These are phyloP conservation scores for Balanococcus diminutus DNA, from an alignment of 2,888 invertebrate species.

Conservation along the genomic window DNA sequence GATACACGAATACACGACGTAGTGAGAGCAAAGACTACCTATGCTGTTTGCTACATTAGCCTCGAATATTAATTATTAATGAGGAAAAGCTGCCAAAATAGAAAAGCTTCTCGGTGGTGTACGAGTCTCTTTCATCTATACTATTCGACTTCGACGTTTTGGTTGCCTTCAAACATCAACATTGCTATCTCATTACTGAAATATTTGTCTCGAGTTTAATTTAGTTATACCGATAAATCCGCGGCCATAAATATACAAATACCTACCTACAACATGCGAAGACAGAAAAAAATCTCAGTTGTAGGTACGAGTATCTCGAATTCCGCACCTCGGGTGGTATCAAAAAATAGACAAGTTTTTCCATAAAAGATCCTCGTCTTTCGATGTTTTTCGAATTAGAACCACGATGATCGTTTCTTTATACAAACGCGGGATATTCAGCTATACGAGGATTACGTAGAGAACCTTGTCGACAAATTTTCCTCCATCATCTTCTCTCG, in stretches of 20 bases:
- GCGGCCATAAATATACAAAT: too few species aligned
- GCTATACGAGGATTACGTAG: constrained; percentile 1
- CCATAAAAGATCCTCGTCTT: background rate
- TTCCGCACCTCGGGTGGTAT: background rate
- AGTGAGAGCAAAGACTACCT: background rate
- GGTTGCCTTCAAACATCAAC: background rate
- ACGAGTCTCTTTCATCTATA: background rate
- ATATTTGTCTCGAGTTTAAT: constrained; percentile 40
- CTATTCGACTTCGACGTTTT: background rate
- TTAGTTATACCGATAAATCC: background rate
- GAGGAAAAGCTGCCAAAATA: constrained; percentile 42
- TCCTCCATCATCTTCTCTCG: background rate
- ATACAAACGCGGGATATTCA: background rate
- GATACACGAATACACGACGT: background rate
- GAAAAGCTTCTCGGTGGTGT: constrained; percentile 19
- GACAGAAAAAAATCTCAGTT: background rate
- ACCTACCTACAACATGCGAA: background rate
- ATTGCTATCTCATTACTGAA: constrained; percentile 20
- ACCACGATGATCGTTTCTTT: background rate
- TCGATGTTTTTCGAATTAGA: background rate
- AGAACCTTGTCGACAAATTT: constrained; percentile 12
- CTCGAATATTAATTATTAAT: constrained; percentile 31
- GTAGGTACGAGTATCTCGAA: background rate
- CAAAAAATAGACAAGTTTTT: background rate
- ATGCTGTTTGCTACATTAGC: constrained; percentile 32